phyloP scores from a whole-genome alignment of 2,888 invertebrate genomes.

The Coecobrya sp. region DNA sequence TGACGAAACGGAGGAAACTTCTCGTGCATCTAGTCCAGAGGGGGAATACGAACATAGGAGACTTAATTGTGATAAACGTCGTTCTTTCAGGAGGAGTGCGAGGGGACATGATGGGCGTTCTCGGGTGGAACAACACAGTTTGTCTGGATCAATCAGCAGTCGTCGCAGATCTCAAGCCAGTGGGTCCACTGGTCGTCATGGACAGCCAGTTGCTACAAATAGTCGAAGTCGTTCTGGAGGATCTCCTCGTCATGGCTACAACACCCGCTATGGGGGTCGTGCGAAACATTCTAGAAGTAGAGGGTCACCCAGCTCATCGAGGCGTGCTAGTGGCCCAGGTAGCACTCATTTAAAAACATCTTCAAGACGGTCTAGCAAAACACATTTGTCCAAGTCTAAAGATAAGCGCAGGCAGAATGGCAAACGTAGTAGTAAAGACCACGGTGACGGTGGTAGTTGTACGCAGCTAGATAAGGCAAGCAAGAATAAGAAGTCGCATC shows the following conservation, averaged over 20 bases:
- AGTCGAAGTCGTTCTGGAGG: constrained; percentile 9
- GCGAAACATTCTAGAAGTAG: neutral
- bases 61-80: neutral
- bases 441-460: neutral
- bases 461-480: neutral
- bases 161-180: neutral
- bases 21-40: neutral
- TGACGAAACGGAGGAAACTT: neutral
- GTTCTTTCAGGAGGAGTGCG: neutral
- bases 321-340: neutral
- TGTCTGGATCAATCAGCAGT: neutral
- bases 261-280: neutral
- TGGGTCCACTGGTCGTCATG: neutral
- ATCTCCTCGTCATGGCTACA: neutral
- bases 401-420: neutral
- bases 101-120: neutral
- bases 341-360: neutral
- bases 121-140: neutral
- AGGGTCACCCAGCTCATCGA: neutral
- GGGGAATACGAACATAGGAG: neutral
- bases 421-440: neutral
- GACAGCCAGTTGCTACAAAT: neutral
- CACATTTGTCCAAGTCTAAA: neutral
- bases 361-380: neutral
- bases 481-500: constrained; percentile 5